Percentiles rank a stretch among this genome's conserved stretches.
phyloP scores from a whole-genome alignment of 2,797 vertebrate genomes.

The Cryptoprocta ferox region DNA sequence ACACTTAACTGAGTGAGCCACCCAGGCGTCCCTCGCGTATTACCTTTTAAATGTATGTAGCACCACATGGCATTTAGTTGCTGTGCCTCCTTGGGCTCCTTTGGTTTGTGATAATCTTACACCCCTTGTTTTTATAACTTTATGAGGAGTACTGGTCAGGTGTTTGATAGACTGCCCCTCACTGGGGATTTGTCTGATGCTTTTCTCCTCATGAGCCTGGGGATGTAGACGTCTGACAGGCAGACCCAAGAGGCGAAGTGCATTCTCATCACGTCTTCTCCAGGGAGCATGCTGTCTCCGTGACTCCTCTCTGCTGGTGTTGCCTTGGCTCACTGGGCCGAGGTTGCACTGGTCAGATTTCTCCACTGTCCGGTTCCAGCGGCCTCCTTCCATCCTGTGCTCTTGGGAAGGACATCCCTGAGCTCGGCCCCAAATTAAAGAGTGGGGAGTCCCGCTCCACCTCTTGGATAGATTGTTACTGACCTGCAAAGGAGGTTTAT shows the following conservation, averaged over 20 bases:
- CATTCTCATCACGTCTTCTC: no score
- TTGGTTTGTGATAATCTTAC: not conserved
- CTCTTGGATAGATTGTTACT: not conserved
- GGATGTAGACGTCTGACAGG: not conserved
- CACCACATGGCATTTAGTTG: not conserved
- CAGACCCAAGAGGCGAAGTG: not conserved
- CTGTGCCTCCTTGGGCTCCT: not conserved
- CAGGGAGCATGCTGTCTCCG: fast-evolving
- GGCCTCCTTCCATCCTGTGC: not conserved
- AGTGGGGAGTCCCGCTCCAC: not conserved
- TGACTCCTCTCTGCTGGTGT: not conserved
- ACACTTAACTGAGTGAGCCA: no score
- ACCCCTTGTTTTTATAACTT: not conserved
- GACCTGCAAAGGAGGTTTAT: fast-evolving
- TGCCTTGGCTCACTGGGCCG: not conserved
- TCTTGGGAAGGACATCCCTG: not conserved
- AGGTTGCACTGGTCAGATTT: not conserved
- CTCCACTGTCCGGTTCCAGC: fast-evolving
- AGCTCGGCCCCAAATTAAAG: not conserved
- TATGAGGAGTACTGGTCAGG: not conserved
- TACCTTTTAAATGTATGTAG: not conserved
- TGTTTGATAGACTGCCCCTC: not conserved
- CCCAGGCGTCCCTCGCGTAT: not conserved
- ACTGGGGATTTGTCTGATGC: not conserved
- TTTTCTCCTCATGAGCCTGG: not conserved